These are phyloP conservation scores for Acanthosepion pharaonis DNA, from an alignment of 2,888 invertebrate species.

Conservation along the genomic window DNA sequence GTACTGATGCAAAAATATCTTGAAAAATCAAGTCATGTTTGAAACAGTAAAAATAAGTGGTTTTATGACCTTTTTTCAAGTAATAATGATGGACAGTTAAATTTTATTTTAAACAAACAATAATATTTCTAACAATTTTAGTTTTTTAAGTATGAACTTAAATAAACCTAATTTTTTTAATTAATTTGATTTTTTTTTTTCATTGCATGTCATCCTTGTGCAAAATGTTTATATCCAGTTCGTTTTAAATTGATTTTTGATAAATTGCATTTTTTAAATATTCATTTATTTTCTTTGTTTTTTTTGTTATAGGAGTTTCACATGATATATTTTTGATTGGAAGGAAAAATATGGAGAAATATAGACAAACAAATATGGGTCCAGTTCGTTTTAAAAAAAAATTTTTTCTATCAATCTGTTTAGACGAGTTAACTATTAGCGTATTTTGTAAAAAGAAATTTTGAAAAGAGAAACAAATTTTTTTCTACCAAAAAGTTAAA, in stretches of 20 bases:
- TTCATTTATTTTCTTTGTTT: background rate
- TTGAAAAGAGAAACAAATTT: background rate
- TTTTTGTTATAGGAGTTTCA: background rate
- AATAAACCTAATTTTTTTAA: no score
- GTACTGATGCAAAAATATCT: background rate
- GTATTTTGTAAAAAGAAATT: no score
- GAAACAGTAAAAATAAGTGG: background rate
- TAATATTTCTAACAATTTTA: no score
- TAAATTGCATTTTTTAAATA: background rate
- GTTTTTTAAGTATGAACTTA: no score
- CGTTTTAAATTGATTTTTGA: background rate
- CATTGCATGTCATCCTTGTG: background rate
- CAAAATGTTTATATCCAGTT: no score
- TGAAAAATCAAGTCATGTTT: background rate
- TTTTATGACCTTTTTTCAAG: no score
- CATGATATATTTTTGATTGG: background rate
- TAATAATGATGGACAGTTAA: no score
- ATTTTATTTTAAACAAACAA: no score
- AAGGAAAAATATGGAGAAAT: background rate
- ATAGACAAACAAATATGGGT: background rate
- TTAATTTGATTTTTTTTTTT: no score
- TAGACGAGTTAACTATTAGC: background rate
- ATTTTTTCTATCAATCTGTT: background rate
- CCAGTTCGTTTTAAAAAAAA: no score
- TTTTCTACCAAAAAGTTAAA: no score